These are phyloP conservation scores for Dryocosmus kuriphilus DNA, from an alignment of 2,888 invertebrate genomes.

Conservation along the genomic window DNA sequence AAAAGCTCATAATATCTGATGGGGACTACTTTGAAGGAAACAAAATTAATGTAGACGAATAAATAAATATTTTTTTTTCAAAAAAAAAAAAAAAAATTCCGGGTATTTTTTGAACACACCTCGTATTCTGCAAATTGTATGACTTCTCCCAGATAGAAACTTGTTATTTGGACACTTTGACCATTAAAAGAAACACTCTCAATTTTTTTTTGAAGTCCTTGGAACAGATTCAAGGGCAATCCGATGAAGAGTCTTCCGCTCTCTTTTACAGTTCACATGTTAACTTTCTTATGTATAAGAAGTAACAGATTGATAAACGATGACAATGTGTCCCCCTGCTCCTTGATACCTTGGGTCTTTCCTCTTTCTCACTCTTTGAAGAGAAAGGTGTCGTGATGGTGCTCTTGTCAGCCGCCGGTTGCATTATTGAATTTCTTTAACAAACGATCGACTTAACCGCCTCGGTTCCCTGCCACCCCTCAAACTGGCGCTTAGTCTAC, in stretches of 20 bases:
- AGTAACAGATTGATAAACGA: slow-evolving; percentile 37
- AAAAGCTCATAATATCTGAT: no score
- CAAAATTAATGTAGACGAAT: no score
- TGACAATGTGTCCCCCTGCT: slow-evolving; percentile 16
- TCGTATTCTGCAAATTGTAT: no score
- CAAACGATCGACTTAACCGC: slow-evolving; percentile 65
- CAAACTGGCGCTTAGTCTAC: slow-evolving; percentile 37
- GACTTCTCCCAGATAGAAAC: no score
- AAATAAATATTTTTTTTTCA: no score
- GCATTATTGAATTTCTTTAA: slow-evolving; percentile 71
- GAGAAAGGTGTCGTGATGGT: slow-evolving; percentile 54
- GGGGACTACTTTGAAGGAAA: no score
- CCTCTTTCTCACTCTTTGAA: slow-evolving; percentile 34
- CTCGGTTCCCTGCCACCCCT: slow-evolving; percentile 14
- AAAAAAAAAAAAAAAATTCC: no score
- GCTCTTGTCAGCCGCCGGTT: slow-evolving; percentile 64
- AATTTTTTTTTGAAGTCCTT: neutral
- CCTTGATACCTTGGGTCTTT: neutral
- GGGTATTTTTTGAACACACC: no score
- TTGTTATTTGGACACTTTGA: neutral
- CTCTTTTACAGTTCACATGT: neutral
- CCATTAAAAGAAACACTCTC: neutral
- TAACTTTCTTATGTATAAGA: slow-evolving; percentile 5
- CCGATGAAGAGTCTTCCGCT: neutral
- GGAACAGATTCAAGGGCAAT: neutral